Conservation (phyloP, 2,113 vertebrate genomes). For the Ovis canadensis region DNA sequence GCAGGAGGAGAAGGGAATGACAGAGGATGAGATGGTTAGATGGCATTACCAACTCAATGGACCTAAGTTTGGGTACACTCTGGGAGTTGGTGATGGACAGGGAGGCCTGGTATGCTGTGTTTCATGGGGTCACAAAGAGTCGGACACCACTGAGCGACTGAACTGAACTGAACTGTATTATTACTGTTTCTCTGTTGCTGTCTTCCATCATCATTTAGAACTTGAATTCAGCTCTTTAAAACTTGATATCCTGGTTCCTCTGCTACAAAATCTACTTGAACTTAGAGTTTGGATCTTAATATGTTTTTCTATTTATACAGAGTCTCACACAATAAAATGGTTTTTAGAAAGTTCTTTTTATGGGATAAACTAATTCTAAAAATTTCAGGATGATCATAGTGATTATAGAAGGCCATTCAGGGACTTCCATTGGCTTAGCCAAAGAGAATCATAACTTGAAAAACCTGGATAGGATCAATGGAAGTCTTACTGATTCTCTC, state of each 20-base stretch:
- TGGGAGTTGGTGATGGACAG: neutral
- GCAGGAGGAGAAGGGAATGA: neutral
- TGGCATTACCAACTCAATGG: neutral
- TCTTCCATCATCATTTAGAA: neutral
- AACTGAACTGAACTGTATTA: neutral
- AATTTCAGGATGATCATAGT: neutral
- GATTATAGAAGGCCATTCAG: neutral
- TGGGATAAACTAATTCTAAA: neutral
- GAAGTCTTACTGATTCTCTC: neutral
- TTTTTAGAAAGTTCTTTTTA: neutral
- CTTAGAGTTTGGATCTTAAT: neutral
- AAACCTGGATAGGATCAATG: neutral
- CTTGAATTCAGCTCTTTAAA: neutral
- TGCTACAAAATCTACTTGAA: neutral
- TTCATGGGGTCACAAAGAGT: neutral
- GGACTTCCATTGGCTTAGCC: neutral
- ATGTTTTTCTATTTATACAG: neutral
- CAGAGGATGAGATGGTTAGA: neutral
- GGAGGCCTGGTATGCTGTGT: neutral
- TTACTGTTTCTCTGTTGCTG: neutral
- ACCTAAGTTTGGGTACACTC: neutral
- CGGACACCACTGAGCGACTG: rapidly evolving
- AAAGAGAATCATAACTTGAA: neutral
- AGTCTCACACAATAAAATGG: neutral
- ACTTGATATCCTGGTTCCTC: neutral